A percentile compares a stretch with the other conserved stretches of the same genome.
Evolutionary conservation across 2,888 invertebrate genomes (phyloP).

Genomic region (Agrilus mali): DNA sequence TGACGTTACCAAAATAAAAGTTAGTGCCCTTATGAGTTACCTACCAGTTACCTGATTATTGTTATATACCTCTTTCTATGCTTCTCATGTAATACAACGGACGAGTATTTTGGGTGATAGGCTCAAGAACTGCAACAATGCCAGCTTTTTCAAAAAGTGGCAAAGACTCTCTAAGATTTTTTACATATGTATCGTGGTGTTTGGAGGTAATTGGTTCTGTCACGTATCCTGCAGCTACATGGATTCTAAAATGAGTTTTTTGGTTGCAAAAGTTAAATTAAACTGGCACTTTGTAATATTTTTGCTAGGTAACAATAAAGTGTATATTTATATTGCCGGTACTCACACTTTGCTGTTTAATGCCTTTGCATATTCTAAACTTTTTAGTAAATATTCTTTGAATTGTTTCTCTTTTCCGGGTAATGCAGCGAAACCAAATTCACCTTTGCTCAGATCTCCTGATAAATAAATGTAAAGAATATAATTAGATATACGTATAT

Average conservation of each 20-base stretch:
- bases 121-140: slow-evolving; percentile 79
- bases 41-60: no score
- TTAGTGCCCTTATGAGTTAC: no score
- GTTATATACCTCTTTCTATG: slow-evolving; percentile 54
- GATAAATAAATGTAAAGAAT: no score
- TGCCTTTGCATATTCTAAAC: slow-evolving; percentile 69
- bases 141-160: slow-evolving; percentile 51
- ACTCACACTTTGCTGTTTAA: slow-evolving; percentile 60
- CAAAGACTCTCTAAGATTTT: slow-evolving; percentile 68
- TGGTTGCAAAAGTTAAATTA: not conserved
- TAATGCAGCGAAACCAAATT: slow-evolving; percentile 71
- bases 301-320: not conserved
- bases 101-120: slow-evolving; percentile 74
- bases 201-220: slow-evolving; percentile 34
- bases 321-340: slow-evolving; percentile 1
- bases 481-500: no score
- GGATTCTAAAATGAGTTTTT: slow-evolving; percentile 45
- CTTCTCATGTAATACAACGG: slow-evolving; percentile 78
- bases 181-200: slow-evolving; percentile 54
- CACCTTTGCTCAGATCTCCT: slow-evolving; percentile 62
- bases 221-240: slow-evolving; percentile 78
- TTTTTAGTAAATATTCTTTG: slow-evolving; percentile 50
- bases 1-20: no score
- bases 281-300: not conserved
- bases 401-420: slow-evolving; percentile 66